These are phyloP conservation scores for Andricus quercusramuli DNA, from an alignment of 2,888 invertebrate species.

Conservation along the genomic window DNA sequence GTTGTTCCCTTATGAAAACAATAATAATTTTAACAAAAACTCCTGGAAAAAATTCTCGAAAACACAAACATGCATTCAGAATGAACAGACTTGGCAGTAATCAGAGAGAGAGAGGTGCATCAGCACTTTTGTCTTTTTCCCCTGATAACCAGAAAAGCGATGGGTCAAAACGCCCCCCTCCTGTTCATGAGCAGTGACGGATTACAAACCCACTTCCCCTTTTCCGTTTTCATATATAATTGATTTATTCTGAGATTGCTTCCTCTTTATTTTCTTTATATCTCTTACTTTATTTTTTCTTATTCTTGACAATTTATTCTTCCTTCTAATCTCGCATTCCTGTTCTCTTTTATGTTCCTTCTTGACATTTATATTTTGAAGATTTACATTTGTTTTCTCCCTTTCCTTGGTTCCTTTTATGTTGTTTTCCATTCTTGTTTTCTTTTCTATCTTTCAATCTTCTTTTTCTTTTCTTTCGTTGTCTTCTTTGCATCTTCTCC, in stretches of 20 bases:
- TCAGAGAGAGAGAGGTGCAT: constrained; percentile 34
- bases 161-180: constrained; percentile 24
- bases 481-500: too few species aligned
- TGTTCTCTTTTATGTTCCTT: background rate
- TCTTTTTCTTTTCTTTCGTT: too few species aligned
- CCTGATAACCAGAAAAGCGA: constrained; percentile 31
- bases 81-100: constrained; percentile 33
- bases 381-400: background rate
- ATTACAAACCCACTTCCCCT: background rate
- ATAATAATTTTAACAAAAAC: constrained; percentile 31
- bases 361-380: background rate
- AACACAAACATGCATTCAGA: constrained; percentile 17
- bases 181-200: background rate
- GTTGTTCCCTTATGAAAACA: constrained; percentile 16
- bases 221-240: background rate
- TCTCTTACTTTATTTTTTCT: background rate
- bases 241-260: too few species aligned
- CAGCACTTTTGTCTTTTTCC: constrained; percentile 31
- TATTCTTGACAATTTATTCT: background rate
- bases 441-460: too few species aligned
- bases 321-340: background rate
- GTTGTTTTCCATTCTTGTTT: too few species aligned
- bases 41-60: constrained; percentile 34
- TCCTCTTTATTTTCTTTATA: too few species aligned
- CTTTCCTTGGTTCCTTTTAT: too few species aligned